Percentiles rank a stretch among this genome's conserved stretches.
These are phyloP conservation scores for Melanotaenia pygmaea DNA, from an alignment of 2,797 vertebrate genomes.

Conservation along the genomic window DNA sequence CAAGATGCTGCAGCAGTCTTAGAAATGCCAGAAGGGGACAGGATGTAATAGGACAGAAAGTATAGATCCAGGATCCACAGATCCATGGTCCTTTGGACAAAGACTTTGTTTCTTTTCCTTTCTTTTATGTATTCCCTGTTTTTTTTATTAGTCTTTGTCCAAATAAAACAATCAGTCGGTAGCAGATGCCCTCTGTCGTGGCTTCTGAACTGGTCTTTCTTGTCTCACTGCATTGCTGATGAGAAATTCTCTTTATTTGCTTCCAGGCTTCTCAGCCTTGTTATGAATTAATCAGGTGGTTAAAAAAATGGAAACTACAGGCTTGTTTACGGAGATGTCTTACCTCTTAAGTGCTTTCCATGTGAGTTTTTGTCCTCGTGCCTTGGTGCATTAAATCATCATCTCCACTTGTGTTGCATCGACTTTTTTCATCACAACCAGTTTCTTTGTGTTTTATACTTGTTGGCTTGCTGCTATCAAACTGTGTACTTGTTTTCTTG, in stretches of 20 bases:
- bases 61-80: background rate
- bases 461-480: too few relatives aligned
- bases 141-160: too few relatives aligned
- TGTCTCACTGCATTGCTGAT: conserved; percentile 19
- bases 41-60: background rate
- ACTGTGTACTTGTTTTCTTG: too few relatives aligned
- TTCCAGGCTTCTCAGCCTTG: conserved; percentile 39
- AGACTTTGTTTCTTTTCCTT: too few relatives aligned
- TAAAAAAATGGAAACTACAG: conserved; percentile 35
- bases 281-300: conserved; percentile 54
- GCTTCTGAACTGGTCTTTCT: conserved; percentile 5
- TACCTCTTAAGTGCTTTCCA: conserved; percentile 12
- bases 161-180: background rate
- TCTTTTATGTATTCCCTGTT: too few relatives aligned
- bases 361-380: background rate
- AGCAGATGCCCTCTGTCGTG: background rate
- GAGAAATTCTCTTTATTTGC: conserved; percentile 31
- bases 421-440: too few relatives aligned
- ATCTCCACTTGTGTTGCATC: too few relatives aligned
- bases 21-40: background rate
- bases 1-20: background rate
- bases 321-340: conserved; percentile 53
- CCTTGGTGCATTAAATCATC: too few relatives aligned
- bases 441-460: too few relatives aligned
- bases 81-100: too few relatives aligned